A percentile compares a stretch with the other conserved stretches of the same genome.
Conservation (phyloP, 2,888 invertebrate species). For the Drosophila greeni region DNA sequence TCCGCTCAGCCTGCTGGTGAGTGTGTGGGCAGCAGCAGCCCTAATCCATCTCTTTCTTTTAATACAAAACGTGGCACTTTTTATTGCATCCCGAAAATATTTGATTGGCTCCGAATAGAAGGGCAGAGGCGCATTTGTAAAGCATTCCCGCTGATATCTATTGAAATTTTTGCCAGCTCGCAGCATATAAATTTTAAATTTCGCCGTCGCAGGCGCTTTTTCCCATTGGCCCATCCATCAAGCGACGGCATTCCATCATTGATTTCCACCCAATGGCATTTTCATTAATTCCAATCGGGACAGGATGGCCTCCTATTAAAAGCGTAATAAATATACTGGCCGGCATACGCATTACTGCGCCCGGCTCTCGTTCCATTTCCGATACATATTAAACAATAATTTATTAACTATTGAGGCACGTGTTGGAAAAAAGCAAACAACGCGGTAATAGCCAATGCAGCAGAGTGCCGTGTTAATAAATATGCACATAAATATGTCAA, state of each 20-base stretch:
- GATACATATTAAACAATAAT: slow-evolving; percentile 55
- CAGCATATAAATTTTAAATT: slow-evolving; percentile 24
- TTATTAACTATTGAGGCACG: slow-evolving; percentile 55
- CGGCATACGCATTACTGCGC: slow-evolving; percentile 9
- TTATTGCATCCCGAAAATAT: slow-evolving; percentile 1
- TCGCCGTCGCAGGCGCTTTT: slow-evolving; percentile 5
- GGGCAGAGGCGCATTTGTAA: slow-evolving; percentile 5
- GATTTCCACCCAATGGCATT: slow-evolving; percentile 31
- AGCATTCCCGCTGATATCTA: slow-evolving; percentile 13
- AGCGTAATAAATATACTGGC: slow-evolving; percentile 26
- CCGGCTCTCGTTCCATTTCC: slow-evolving; percentile 34
- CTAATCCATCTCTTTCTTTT: slow-evolving; percentile 14
- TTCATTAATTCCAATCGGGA: slow-evolving; percentile 37
- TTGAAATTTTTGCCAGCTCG: slow-evolving; percentile 11
- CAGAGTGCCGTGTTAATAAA: slow-evolving; percentile 51
- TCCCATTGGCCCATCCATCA: slow-evolving; percentile 52
- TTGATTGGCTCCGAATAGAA: slow-evolving; percentile 6
- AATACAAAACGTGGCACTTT: slow-evolving; percentile 1
- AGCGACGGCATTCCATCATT: slow-evolving; percentile 41
- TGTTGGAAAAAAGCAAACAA: slow-evolving; percentile 31
- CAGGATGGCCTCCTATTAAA: slow-evolving; percentile 26
- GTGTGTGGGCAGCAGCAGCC: slow-evolving; percentile 20
- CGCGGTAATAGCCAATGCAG: slow-evolving; percentile 40
- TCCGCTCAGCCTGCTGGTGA: slow-evolving; percentile 85
- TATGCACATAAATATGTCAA: slow-evolving; percentile 58